Percentiles rank a stretch among this genome's conserved stretches.
phyloP scores from a whole-genome alignment of 2,113 vertebrate species.

The Eurystomus gularis region DNA sequence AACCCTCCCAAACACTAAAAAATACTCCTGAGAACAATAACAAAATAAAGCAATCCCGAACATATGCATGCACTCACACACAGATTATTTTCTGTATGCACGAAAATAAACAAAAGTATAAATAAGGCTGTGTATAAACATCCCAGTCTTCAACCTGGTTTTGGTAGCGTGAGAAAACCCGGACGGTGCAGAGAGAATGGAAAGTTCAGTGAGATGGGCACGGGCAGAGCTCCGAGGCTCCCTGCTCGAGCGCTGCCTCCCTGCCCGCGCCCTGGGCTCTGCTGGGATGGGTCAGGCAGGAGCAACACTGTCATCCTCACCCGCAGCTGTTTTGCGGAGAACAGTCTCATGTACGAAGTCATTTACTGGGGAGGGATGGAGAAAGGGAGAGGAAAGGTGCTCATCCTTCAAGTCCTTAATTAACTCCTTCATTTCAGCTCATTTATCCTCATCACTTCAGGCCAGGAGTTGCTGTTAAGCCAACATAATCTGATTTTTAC shows the following conservation, averaged over 20 bases:
- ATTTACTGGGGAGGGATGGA: not conserved
- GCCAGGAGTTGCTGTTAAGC: not conserved
- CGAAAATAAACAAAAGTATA: not conserved
- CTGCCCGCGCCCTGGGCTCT: not conserved
- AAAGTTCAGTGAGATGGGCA: not conserved
- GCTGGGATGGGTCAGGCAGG: not conserved
- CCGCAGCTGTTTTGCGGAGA: not conserved
- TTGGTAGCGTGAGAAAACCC: not conserved
- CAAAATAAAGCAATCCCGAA: not conserved
- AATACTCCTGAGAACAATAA: not conserved
- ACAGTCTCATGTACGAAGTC: not conserved
- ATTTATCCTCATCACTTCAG: not conserved
- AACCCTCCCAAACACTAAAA: not conserved
- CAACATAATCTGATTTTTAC: not conserved
- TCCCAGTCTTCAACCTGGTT: not conserved
- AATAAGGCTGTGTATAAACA: slow-evolving; percentile 17
- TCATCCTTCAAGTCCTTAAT: not conserved
- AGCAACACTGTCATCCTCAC: fast-evolving
- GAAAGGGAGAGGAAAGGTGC: not conserved
- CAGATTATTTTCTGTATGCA: not conserved
- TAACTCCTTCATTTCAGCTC: not conserved
- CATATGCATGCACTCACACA: not conserved
- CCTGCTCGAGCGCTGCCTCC: not conserved
- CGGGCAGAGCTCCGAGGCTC: not conserved
- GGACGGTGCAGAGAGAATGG: fast-evolving